phyloP scores from a whole-genome alignment of 2,888 invertebrate genomes.

The Cinara cedri region DNA sequence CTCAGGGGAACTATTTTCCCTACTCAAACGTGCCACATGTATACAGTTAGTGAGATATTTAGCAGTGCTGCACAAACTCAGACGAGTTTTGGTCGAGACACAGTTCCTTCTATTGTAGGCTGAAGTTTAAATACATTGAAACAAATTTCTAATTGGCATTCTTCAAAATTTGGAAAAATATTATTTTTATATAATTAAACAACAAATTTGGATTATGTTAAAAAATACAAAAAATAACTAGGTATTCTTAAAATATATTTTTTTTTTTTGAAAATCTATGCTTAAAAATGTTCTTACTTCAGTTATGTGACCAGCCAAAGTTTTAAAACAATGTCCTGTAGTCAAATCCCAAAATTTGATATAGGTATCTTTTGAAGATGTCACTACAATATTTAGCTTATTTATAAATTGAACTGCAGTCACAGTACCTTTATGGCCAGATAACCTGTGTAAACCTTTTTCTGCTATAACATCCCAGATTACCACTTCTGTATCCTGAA shows the following conservation, averaged over 20 bases:
- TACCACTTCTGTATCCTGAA: constrained; percentile 89
- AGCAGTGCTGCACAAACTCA: no score
- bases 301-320: constrained; percentile 84
- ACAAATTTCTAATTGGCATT: no score
- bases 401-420: constrained; percentile 79
- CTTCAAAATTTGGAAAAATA: no score
- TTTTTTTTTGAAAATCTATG: not conserved
- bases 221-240: no score
- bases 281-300: constrained; percentile 68
- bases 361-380: constrained; percentile 90
- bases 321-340: constrained; percentile 94
- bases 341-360: constrained; percentile 97
- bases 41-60: no score
- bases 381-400: constrained; percentile 71
- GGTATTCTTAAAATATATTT: not conserved
- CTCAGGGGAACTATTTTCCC: no score
- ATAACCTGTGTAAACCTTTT: constrained; percentile 84
- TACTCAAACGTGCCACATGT: no score
- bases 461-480: constrained; percentile 94
- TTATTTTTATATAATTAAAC: no score
- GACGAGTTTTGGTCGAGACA: no score
- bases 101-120: no score
- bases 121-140: no score
- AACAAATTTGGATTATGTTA: no score
- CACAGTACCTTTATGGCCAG: constrained; percentile 89